Conservation (phyloP, 1,140 invertebrate genomes). For the Chelonus insularis region DNA sequence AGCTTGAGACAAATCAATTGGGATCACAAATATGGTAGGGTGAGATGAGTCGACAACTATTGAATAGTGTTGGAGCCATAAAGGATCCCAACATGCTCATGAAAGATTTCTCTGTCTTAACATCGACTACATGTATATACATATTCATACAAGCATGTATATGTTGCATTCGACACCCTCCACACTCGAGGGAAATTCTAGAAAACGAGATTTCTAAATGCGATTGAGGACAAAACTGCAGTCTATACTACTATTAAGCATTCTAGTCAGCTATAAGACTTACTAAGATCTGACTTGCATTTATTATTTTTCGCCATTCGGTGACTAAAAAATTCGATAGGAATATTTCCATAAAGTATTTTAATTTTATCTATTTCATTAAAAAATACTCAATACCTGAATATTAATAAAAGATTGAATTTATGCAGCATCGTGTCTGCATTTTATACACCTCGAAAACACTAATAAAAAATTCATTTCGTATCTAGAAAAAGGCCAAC, state of each 20-base stretch:
- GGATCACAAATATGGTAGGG: neutral
- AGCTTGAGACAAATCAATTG: constrained; percentile 19
- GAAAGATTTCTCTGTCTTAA: neutral
- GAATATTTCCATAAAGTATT: no score
- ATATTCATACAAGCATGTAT: neutral
- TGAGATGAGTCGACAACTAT: neutral
- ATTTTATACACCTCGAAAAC: no score
- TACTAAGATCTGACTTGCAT: constrained; percentile 22
- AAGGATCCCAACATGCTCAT: neutral
- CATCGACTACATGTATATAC: neutral
- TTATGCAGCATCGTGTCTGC: no score
- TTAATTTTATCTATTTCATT: no score
- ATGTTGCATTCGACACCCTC: constrained; percentile 9
- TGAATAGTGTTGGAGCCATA: neutral
- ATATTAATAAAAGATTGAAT: no score
- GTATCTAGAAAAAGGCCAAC: no score
- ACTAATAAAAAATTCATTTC: no score
- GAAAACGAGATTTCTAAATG: constrained; percentile 30
- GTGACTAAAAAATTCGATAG: no score
- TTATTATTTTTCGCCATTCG: constrained; percentile 15
- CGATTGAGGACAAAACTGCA: constrained; percentile 9
- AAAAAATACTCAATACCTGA: no score
- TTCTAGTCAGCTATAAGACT: constrained; percentile 2
- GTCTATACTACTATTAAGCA: constrained; percentile 2
- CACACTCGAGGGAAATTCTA: constrained; percentile 29